phyloP scores from a whole-genome alignment of 2,888 invertebrate genomes.

The Drosophila siamana region DNA sequence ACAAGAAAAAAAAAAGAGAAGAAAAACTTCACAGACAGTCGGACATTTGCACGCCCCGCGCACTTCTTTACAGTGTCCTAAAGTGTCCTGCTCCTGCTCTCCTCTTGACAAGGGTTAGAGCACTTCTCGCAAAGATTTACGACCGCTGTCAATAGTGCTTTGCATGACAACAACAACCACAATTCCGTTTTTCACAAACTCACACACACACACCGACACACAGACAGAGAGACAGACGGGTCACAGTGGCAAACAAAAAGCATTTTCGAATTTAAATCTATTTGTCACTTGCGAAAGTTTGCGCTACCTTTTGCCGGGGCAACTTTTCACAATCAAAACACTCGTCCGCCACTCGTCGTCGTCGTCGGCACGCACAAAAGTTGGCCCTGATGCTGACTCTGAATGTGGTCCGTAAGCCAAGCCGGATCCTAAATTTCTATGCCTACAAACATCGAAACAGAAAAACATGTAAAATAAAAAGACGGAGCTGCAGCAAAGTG shows the following conservation, averaged over 20 bases:
- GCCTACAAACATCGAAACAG: constrained; percentile 24
- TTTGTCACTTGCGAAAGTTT: constrained; percentile 78
- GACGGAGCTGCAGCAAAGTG: constrained; percentile 63
- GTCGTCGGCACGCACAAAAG: constrained; percentile 42
- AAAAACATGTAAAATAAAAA: neutral
- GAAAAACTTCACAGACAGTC: neutral
- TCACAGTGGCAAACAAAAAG: constrained; percentile 58
- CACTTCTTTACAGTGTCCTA: neutral
- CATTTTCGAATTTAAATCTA: constrained; percentile 80
- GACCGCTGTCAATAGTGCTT: constrained; percentile 80
- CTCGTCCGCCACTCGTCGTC: constrained; percentile 15
- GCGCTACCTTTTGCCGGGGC: constrained; percentile 61
- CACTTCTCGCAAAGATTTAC: constrained; percentile 76
- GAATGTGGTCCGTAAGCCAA: too few species aligned
- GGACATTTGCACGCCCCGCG: constrained; percentile 53
- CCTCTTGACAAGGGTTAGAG: constrained; percentile 67
- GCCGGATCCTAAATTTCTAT: constrained; percentile 43
- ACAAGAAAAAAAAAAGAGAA: neutral
- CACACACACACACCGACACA: too few species aligned
- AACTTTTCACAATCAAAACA: constrained; percentile 57
- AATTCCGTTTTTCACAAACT: constrained; percentile 33
- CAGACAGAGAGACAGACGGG: neutral
- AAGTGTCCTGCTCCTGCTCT: constrained; percentile 13
- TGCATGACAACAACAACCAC: constrained; percentile 53
- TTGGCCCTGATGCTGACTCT: too few species aligned